phyloP scores from a whole-genome alignment of 2,888 invertebrate genomes.

The Drosophila multiciliata region DNA sequence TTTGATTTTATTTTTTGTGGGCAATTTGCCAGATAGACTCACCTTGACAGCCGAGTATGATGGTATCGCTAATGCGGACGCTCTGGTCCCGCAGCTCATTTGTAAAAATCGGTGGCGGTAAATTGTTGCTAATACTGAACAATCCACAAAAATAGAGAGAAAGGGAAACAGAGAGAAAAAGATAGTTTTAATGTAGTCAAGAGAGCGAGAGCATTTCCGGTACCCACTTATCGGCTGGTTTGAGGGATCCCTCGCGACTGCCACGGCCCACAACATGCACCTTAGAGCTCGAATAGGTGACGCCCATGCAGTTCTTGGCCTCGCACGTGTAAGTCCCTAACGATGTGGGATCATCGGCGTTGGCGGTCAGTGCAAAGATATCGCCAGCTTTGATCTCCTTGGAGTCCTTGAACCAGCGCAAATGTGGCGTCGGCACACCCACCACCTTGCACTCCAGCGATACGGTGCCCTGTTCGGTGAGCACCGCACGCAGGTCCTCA shows the following conservation, averaged over 20 bases:
- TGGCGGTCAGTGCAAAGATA: conserved; percentile 94
- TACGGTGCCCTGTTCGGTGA: conserved; percentile 95
- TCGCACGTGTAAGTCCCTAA: conserved; percentile 95
- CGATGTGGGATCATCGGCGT: conserved; percentile 93
- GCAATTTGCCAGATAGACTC: conserved; percentile 80
- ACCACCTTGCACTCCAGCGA: conserved; percentile 96
- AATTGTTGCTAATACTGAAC: conserved; percentile 77
- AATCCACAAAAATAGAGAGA: conserved; percentile 9
- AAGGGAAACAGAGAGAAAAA: conserved; percentile 1
- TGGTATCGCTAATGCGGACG: conserved; percentile 91
- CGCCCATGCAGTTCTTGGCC: conserved; percentile 95
- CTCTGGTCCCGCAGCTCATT: conserved; percentile 90
- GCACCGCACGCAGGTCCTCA: conserved; percentile 92
- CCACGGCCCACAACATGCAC: conserved; percentile 92
- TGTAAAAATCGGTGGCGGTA: conserved; percentile 91
- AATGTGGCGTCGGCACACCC: conserved; percentile 93
- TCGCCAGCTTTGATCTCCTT: conserved; percentile 95
- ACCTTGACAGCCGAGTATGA: conserved; percentile 91
- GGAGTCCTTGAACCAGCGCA: conserved; percentile 93
- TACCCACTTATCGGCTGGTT: conserved; percentile 88
- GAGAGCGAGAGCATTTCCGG: background rate
- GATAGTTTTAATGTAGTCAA: background rate
- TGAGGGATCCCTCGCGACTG: conserved; percentile 89
- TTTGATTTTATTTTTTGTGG: conserved; percentile 39
- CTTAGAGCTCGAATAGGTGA: conserved; percentile 92